Conservation (phyloP, 2,797 vertebrate species). For the Coregonus sp. region DNA sequence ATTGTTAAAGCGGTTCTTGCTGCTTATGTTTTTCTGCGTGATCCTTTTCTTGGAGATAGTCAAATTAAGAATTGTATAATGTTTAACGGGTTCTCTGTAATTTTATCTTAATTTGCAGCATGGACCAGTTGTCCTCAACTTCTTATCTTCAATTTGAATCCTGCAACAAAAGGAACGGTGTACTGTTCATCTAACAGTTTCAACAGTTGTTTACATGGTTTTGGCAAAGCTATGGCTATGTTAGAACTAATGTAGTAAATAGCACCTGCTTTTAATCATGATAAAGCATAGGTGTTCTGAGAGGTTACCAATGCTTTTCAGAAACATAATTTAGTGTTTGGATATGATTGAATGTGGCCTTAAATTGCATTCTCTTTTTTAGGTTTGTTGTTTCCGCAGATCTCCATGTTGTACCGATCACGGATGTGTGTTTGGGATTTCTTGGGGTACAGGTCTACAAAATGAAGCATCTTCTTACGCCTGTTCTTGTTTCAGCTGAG, state of each 20-base stretch:
- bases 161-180: background rate
- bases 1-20: slow-evolving; percentile 25
- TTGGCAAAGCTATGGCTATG: slow-evolving; percentile 34
- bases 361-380: slow-evolving; percentile 86
- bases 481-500: slow-evolving; percentile 74
- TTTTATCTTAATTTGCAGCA: background rate
- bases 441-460: slow-evolving; percentile 87
- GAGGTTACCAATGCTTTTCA: slow-evolving; percentile 48
- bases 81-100: background rate
- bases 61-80: slow-evolving; percentile 3
- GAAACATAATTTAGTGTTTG: slow-evolving; percentile 55
- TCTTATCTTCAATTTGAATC: background rate
- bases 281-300: slow-evolving; percentile 58
- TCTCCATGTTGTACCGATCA: slow-evolving; percentile 78
- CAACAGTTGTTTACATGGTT: slow-evolving; percentile 39
- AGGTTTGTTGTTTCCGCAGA: slow-evolving; percentile 82
- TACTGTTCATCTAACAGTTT: background rate
- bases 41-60: slow-evolving; percentile 25
- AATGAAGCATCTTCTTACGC: slow-evolving; percentile 82
- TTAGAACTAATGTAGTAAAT: slow-evolving; percentile 39
- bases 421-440: slow-evolving; percentile 75
- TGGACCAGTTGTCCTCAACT: background rate
- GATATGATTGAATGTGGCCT: slow-evolving; percentile 73
- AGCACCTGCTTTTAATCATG: slow-evolving; percentile 39
- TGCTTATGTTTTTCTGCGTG: slow-evolving; percentile 14